Evolutionary conservation across 2,113 vertebrate species (phyloP).

Genomic region (Carollia perspicillata): DNA sequence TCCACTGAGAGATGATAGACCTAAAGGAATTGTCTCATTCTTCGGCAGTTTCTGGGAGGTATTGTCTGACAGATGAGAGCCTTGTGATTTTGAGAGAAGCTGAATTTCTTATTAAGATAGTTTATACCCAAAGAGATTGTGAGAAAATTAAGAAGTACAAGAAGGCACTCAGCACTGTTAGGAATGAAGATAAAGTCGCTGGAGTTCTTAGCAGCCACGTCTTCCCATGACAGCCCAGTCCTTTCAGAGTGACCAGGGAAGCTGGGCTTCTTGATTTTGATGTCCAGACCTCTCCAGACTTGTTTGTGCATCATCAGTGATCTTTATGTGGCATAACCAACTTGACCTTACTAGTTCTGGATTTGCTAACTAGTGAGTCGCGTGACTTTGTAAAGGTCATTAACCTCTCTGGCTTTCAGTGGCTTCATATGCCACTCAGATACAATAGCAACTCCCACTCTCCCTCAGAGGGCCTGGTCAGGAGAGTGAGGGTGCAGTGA

Average conservation of each 20-base stretch:
- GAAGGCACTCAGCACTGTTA: not conserved
- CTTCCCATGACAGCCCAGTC: not conserved
- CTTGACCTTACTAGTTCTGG: not conserved
- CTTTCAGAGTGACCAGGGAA: not conserved
- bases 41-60: not conserved
- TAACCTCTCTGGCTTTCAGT: not conserved
- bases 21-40: not conserved
- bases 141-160: not conserved
- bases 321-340: not conserved
- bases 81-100: not conserved
- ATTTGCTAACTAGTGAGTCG: not conserved
- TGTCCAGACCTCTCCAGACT: not conserved
- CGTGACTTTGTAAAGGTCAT: not conserved
- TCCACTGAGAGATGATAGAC: not conserved
- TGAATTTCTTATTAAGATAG: constrained; percentile 30
- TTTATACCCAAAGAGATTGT: not conserved
- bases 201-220: not conserved
- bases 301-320: not conserved
- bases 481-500: not conserved
- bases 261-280: not conserved
- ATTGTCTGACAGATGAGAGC: constrained; percentile 9
- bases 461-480: not conserved
- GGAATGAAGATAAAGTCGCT: not conserved
- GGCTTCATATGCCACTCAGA: not conserved
- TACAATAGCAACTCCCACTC: not conserved